Evolutionary conservation across 1,140 invertebrate species (phyloP).

Genomic region (Phymastichus coffea): DNA sequence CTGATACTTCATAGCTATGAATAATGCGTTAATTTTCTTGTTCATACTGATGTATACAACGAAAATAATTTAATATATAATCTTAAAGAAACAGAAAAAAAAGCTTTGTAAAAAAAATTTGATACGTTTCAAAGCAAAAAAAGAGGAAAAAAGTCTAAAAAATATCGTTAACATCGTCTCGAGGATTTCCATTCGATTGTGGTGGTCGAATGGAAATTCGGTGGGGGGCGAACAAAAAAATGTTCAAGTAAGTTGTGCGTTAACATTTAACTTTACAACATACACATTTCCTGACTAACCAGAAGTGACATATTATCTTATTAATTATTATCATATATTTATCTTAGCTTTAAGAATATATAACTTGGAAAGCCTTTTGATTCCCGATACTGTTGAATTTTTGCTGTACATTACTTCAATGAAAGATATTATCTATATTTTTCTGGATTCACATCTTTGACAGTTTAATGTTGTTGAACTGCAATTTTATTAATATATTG

Average conservation of each 20-base stretch:
- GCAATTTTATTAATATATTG: conserved; percentile 9
- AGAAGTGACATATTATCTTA: conserved; percentile 54
- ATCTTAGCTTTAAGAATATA: too few relatives aligned
- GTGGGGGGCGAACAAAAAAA: conserved; percentile 42
- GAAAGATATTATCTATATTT: conserved; percentile 36
- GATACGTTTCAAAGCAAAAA: too few relatives aligned
- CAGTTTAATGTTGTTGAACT: neutral
- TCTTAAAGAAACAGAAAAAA: conserved; percentile 43
- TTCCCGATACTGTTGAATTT: conserved; percentile 45
- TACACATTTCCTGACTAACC: conserved; percentile 51
- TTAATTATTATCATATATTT: conserved; percentile 33
- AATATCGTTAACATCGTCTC: conserved; percentile 35
- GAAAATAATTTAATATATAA: conserved; percentile 31
- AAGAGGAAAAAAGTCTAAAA: too few relatives aligned
- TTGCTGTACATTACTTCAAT: conserved; percentile 48
- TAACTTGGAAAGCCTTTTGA: conserved; percentile 37
- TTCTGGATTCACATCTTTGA: too few relatives aligned
- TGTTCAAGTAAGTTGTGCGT: conserved; percentile 48
- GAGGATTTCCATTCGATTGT: conserved; percentile 52
- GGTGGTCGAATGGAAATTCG: conserved; percentile 53
- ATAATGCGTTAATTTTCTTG: neutral
- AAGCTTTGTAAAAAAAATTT: conserved; percentile 40
- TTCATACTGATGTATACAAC: conserved; percentile 12
- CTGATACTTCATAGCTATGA: too few relatives aligned
- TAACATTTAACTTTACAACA: conserved; percentile 41